Evolutionary conservation across 2,797 vertebrate species (phyloP), one percentile per base, ranked within the genome.

Genomic region (Neostethus bicornis): DNA sequence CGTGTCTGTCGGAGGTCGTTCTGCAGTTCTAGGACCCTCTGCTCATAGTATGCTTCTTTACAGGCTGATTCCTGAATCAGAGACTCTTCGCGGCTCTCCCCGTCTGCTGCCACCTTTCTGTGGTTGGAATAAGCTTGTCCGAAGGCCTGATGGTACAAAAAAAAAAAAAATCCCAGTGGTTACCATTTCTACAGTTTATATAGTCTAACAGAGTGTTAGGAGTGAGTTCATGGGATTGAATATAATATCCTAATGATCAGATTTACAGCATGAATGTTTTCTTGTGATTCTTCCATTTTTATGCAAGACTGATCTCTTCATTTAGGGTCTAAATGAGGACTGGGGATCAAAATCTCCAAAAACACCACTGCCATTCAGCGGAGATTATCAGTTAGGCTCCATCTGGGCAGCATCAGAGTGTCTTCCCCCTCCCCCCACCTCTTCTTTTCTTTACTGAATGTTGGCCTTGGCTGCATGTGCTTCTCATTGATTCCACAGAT

Each of bases 121-220:
- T 97, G 96, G 90, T 98, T 98, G 47, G 93, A 95, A 80, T 97
- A 92, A 12, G 93, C 96, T 83, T 98, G 96, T 77, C 96, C 96
- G 71, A 96, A 97, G 31, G 96, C 96, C 96, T 98, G 84, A 48
- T 66, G 46, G 63, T 0, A 69, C 1, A 65, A 10, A 32, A 42
- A 2, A 7, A 51, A 6, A 14, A 50, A 8, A 50, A 43, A 13
- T 29, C 14, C 2, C 3, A 14, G 48, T 53, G 32, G 25, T 77
- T 61, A 56, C 34, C 49, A n/a, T 52, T n/a, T 57, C 5, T 6
- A 23, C 25, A 17, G 11, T 28, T 39, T 34, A 23, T 5, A 23
- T 2, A 28, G 14, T 39, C 2, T 37, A 44, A 26, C 1, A 32
- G 14, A 12, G 26, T 52, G 4, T 32, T 26, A 16, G 10, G 11